phyloP scores from a whole-genome alignment of 53 echinoderm and acorn worm species.

The Crossaster papposus region DNA sequence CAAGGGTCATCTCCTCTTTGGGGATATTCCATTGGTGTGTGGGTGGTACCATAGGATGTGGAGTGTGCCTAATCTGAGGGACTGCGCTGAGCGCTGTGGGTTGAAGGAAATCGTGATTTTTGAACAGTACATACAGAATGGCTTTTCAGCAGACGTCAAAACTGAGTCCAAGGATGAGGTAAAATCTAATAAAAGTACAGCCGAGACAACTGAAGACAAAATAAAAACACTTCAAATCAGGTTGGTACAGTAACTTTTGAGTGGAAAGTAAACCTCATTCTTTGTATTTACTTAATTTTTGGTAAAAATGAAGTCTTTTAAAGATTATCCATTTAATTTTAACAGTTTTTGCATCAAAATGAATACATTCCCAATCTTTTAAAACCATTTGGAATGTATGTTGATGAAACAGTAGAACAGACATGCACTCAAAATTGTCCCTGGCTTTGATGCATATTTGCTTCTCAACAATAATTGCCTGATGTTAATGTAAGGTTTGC shows the following conservation, averaged over 20 bases:
- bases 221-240: conserved; percentile 31
- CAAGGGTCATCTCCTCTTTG: conserved; percentile 7
- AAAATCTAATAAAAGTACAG: background rate
- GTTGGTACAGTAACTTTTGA: background rate
- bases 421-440: too few relatives aligned
- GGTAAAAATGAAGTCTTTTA: background rate
- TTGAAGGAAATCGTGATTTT: conserved; percentile 48
- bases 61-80: conserved; percentile 65
- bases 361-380: too few relatives aligned
- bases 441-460: too few relatives aligned
- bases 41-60: conserved; percentile 86
- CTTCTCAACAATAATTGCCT: too few relatives aligned
- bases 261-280: too few relatives aligned
- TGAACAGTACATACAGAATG: background rate
- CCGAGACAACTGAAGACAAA: conserved; percentile 28
- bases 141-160: background rate
- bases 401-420: too few relatives aligned
- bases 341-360: too few relatives aligned
- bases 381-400: too few relatives aligned
- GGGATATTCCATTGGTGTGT: conserved; percentile 64
- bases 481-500: too few relatives aligned
- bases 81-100: conserved; percentile 66
- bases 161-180: background rate
- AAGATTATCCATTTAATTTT: background rate
- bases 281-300: background rate